Conservation (phyloP, 2,888 invertebrate species). For the Sesia apiformis region DNA sequence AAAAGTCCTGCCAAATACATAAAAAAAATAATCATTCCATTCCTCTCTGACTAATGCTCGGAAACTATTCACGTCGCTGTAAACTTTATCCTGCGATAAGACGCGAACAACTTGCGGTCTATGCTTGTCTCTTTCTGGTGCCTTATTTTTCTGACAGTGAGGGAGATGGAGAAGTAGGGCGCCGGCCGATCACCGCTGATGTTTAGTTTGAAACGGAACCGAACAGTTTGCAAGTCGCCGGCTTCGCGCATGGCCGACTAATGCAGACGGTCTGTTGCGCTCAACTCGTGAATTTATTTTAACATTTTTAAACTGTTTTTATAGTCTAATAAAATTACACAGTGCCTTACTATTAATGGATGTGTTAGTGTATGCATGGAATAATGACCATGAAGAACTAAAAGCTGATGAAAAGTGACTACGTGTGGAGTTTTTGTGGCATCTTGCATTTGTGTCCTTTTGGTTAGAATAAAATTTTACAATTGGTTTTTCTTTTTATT, state of each 20-base stretch:
- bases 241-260: slow-evolving; percentile 60
- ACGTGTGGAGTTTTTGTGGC: slow-evolving; percentile 44
- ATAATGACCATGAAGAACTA: slow-evolving; percentile 35
- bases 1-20: slow-evolving; percentile 64
- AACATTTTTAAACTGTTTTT: slow-evolving; percentile 44
- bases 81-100: slow-evolving; percentile 69
- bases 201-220: slow-evolving; percentile 58
- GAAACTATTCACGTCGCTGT: slow-evolving; percentile 63
- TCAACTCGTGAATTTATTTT: slow-evolving; percentile 56
- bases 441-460: slow-evolving; percentile 63
- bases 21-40: slow-evolving; percentile 58
- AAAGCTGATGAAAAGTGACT: slow-evolving; percentile 40
- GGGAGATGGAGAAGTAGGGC: slow-evolving; percentile 63
- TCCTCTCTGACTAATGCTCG: slow-evolving; percentile 59
- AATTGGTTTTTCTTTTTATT: slow-evolving; percentile 40
- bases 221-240: slow-evolving; percentile 73
- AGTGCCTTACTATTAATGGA: slow-evolving; percentile 67
- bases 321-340: slow-evolving; percentile 36
- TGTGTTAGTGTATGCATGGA: slow-evolving; percentile 68
- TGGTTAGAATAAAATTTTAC: slow-evolving; percentile 51
- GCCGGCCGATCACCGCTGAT: slow-evolving; percentile 62
- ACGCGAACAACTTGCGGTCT: slow-evolving; percentile 38
- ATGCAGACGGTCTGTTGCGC: slow-evolving; percentile 58
- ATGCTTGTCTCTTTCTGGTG: slow-evolving; percentile 41
- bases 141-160: slow-evolving; percentile 35